A percentile compares a stretch with the other conserved stretches of the same genome.
Conservation (phyloP, 1,140 invertebrate species). For the Drosophila nikananu region DNA sequence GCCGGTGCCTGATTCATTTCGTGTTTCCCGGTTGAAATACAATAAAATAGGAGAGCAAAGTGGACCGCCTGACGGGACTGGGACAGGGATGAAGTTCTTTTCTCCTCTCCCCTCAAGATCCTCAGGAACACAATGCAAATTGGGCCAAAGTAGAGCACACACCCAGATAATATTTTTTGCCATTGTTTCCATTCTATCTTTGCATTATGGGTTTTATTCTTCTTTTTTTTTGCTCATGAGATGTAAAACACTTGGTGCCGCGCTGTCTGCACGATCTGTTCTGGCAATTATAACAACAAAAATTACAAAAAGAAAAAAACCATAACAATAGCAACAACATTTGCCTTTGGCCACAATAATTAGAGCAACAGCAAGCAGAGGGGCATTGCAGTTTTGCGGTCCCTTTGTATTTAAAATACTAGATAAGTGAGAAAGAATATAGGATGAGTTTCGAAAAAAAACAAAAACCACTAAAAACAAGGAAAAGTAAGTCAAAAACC, state of each 20-base stretch:
- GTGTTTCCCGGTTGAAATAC: neutral
- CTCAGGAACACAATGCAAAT: conserved; percentile 31
- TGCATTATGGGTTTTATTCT: conserved; percentile 8
- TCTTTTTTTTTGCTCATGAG: conserved; percentile 51
- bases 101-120: neutral
- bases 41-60: conserved; percentile 6
- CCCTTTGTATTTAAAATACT: no score
- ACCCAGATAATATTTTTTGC: conserved; percentile 12
- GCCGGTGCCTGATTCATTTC: conserved; percentile 52
- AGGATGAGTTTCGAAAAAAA: neutral
- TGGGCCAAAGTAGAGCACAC: conserved; percentile 20
- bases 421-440: no score
- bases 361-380: conserved; percentile 49
- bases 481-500: neutral
- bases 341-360: conserved; percentile 58
- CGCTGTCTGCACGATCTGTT: conserved; percentile 75
- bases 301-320: conserved; percentile 8
- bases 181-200: conserved; percentile 29
- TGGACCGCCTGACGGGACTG: conserved; percentile 7
- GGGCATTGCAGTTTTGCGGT: conserved; percentile 58
- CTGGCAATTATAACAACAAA: conserved; percentile 48
- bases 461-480: neutral
- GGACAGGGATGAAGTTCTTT: neutral
- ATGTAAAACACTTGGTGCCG: conserved; percentile 81
- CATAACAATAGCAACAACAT: conserved; percentile 40